Percentiles rank a stretch among this genome's conserved stretches.
phyloP scores from a whole-genome alignment of 2,797 vertebrate genomes.

The Ibycter americanus region DNA sequence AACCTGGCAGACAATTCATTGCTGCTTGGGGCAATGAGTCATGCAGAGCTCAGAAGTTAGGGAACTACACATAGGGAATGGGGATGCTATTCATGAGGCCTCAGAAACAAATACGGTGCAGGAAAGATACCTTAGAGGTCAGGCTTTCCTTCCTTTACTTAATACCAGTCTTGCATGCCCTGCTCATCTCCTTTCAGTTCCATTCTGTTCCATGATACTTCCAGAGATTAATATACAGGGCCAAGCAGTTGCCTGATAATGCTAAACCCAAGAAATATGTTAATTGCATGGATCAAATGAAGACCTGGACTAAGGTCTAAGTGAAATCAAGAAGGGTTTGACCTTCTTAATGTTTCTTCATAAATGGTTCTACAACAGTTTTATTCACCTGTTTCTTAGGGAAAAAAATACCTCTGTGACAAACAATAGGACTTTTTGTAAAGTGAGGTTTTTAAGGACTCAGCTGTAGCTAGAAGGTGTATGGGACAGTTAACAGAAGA shows the following conservation, averaged over 20 bases:
- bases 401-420: neutral
- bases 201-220: neutral
- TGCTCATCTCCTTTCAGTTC: neutral
- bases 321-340: neutral
- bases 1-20: conserved; percentile 48
- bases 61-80: neutral
- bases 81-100: neutral
- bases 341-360: neutral
- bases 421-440: neutral
- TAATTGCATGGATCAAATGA: neutral
- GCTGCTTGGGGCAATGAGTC: conserved; percentile 39
- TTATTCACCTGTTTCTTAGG: neutral
- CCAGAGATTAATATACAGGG: neutral
- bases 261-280: neutral
- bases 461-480: neutral
- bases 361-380: neutral
- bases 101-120: neutral
- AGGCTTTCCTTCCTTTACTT: neutral
- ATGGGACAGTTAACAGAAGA: neutral
- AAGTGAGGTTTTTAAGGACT: neutral
- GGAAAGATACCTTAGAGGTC: neutral
- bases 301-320: neutral
- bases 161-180: neutral
- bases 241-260: neutral
- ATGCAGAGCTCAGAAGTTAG: neutral